phyloP scores from a whole-genome alignment of 2,797 vertebrate species.

The Rousettus madagascariensis region DNA sequence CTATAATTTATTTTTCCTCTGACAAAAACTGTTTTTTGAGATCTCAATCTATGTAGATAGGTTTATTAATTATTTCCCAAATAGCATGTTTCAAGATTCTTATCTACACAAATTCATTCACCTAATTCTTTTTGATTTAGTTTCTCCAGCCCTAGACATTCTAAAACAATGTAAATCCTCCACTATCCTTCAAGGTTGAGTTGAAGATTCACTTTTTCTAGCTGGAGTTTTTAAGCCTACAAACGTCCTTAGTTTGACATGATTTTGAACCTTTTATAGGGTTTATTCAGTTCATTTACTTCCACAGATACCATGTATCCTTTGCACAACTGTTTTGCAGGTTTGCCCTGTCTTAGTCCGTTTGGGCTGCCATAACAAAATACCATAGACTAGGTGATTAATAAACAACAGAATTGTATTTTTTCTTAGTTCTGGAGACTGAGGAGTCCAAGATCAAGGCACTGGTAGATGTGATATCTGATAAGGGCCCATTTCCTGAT shows the following conservation, averaged over 20 bases:
- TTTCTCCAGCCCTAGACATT: background rate
- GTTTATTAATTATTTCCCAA: background rate
- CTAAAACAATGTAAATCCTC: background rate
- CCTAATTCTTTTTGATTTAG: background rate
- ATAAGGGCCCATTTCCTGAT: background rate
- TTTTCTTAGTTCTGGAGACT: background rate
- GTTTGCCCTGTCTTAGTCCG: background rate
- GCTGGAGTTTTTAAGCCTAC: background rate
- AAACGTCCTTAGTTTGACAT: background rate
- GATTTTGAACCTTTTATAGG: background rate
- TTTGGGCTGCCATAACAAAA: background rate
- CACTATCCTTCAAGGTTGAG: background rate
- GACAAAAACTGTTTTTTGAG: background rate
- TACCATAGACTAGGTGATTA: background rate
- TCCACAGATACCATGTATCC: background rate
- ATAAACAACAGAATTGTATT: background rate
- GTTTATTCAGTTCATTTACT: background rate
- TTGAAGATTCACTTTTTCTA: background rate
- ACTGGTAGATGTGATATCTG: background rate
- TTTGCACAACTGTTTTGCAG: background rate
- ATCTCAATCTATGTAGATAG: background rate
- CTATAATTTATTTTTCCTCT: background rate
- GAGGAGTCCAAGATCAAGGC: background rate
- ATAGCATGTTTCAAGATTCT: background rate
- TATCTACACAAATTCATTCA: background rate